Evolutionary conservation across 1,140 invertebrate species (phyloP).

Genomic region (Heliconius congener): DNA sequence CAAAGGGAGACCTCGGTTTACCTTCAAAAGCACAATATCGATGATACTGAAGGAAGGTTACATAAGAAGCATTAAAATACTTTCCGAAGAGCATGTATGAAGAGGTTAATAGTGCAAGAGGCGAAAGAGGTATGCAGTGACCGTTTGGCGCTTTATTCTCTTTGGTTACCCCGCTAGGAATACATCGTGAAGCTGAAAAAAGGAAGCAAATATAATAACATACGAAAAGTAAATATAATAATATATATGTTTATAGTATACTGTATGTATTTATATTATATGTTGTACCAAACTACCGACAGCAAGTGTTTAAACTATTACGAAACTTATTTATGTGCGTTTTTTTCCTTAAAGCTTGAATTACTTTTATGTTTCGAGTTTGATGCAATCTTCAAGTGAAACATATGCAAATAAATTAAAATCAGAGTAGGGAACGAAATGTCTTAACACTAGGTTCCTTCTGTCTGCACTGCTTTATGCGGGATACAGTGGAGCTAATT

Average conservation of each 20-base stretch:
- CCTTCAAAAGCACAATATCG: too few species aligned
- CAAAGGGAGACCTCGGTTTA: too few species aligned
- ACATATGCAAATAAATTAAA: neutral
- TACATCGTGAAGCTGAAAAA: neutral
- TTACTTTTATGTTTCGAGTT: neutral
- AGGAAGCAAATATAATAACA: neutral
- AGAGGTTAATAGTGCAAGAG: too few species aligned
- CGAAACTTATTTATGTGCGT: neutral
- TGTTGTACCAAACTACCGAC: neutral
- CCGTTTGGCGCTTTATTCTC: too few species aligned
- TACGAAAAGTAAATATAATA: neutral
- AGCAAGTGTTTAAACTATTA: conserved; percentile 2
- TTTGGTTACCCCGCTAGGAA: too few species aligned
- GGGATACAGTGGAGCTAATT: neutral
- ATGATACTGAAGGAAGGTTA: too few species aligned
- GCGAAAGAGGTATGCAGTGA: too few species aligned
- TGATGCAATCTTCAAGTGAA: neutral
- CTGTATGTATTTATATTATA: neutral
- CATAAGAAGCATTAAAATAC: too few species aligned
- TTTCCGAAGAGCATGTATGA: too few species aligned
- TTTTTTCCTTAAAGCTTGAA: conserved; percentile 12
- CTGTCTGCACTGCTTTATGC: neutral
- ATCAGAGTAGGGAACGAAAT: too few species aligned
- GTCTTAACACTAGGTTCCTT: neutral
- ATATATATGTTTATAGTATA: neutral